Evolutionary conservation across 1,140 invertebrate species (phyloP).

Genomic region (Eriosoma lanigerum): DNA sequence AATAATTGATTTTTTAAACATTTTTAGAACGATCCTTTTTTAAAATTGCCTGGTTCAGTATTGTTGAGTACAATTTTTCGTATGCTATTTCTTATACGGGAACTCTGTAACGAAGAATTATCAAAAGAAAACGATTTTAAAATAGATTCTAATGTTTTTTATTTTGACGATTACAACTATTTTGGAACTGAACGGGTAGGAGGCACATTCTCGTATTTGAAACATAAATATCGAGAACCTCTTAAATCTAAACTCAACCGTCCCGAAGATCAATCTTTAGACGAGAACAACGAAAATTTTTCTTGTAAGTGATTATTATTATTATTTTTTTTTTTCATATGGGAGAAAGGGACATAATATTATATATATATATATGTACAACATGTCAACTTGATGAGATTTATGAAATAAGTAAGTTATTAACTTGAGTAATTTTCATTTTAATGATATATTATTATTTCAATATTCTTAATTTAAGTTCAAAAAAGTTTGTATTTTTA

Average conservation of each 20-base stretch:
- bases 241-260: not conserved
- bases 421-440: no score
- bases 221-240: not conserved
- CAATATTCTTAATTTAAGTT: no score
- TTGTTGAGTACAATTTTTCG: slow-evolving; percentile 32
- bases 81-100: not conserved
- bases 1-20: no score
- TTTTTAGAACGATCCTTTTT: slow-evolving; percentile 23
- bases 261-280: not conserved
- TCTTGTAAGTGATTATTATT: slow-evolving; percentile 4
- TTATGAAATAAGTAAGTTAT: no score
- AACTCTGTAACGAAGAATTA: slow-evolving; percentile 13
- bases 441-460: no score
- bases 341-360: no score
- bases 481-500: no score
- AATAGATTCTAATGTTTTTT: slow-evolving; percentile 36
- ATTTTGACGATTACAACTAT: slow-evolving; percentile 8
- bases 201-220: slow-evolving; percentile 16
- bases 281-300: not conserved
- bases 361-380: no score
- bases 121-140: not conserved
- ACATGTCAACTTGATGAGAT: no score
- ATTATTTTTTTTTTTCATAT: no score
- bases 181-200: slow-evolving; percentile 28
- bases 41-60: slow-evolving; percentile 11